These are phyloP conservation scores for Shargacucullia verbasci DNA, from an alignment of 2,888 invertebrate genomes.

Conservation along the genomic window DNA sequence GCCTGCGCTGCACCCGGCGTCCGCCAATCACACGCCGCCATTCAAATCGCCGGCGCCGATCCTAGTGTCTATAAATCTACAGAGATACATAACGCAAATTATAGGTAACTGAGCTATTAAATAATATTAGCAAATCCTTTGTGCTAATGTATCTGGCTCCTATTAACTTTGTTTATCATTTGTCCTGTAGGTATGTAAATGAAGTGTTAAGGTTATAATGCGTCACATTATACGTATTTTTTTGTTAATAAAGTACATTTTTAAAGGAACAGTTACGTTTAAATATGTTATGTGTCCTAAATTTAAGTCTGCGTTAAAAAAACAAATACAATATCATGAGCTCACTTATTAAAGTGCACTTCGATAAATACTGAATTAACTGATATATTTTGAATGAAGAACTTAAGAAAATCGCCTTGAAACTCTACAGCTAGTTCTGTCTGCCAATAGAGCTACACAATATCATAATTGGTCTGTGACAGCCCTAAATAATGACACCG, in stretches of 20 bases:
- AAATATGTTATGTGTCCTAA: no score
- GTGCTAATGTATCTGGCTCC: conserved; percentile 58
- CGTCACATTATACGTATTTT: no score
- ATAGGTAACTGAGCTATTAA: conserved; percentile 72
- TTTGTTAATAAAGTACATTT: no score
- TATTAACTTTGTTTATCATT: conserved; percentile 50
- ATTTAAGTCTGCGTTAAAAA: no score
- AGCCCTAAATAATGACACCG: conserved; percentile 35
- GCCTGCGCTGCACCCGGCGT: conserved; percentile 79
- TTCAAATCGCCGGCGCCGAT: conserved; percentile 85
- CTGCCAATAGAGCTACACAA: background rate
- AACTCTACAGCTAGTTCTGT: background rate
- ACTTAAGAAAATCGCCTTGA: no score
- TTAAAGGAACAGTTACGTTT: no score
- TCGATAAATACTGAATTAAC: no score
- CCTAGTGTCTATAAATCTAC: conserved; percentile 76
- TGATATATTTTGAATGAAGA: no score
- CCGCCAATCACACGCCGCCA: conserved; percentile 82
- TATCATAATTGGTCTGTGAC: conserved; percentile 1
- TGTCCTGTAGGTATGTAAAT: conserved; percentile 38
- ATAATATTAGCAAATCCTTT: conserved; percentile 78
- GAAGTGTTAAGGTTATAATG: background rate
- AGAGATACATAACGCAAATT: conserved; percentile 72
- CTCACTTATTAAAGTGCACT: no score
- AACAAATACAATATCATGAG: no score